phyloP scores from a whole-genome alignment of 2,888 invertebrate species.

The Gastrophysa polygoni region DNA sequence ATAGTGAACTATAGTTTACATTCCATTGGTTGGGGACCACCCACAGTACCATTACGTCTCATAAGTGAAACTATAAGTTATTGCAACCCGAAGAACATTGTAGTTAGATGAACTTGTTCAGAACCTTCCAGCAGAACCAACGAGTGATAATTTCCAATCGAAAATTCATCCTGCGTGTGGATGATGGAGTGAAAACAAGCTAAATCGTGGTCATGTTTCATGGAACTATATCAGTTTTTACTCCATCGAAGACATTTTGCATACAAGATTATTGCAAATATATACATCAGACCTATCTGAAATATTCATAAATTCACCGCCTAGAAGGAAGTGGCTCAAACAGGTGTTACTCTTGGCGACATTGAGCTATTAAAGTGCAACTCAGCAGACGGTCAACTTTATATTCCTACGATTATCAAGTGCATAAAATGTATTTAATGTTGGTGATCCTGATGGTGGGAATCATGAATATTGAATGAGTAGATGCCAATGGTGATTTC shows the following conservation, averaged over 20 bases:
- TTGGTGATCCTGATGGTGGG: background rate
- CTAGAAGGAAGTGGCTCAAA: background rate
- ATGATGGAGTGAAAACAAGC: slow-evolving; percentile 1
- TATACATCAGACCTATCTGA: background rate
- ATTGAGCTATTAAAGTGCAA: background rate
- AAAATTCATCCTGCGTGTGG: background rate
- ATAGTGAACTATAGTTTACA: too few species aligned
- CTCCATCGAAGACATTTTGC: background rate
- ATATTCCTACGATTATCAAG: background rate
- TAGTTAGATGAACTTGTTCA: background rate
- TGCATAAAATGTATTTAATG: background rate
- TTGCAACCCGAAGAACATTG: background rate
- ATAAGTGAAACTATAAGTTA: too few species aligned
- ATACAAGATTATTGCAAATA: background rate
- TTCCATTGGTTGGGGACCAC: too few species aligned
- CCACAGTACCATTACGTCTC: too few species aligned
- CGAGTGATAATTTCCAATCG: background rate
- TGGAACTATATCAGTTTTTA: background rate
- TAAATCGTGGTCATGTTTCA: background rate
- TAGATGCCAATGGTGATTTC: background rate
- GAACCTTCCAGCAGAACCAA: background rate
- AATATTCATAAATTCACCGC: background rate
- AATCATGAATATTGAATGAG: background rate
- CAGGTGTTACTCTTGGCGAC: background rate
- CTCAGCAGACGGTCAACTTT: background rate